A percentile compares a stretch with the other conserved stretches of the same genome.
Conservation (phyloP, 2,888 invertebrate genomes). For the Zelleria hepariella region DNA sequence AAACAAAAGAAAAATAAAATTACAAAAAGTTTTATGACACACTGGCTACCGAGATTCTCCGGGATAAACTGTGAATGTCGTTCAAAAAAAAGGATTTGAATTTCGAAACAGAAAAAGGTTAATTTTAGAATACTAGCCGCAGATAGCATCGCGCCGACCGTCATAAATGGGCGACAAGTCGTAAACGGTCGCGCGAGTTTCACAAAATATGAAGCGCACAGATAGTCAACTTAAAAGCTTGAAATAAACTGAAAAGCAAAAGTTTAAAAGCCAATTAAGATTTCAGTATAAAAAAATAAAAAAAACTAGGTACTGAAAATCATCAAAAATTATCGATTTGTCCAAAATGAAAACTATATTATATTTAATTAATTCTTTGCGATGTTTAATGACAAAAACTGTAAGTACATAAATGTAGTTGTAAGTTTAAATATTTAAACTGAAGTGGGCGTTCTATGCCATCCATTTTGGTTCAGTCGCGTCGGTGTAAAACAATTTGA, state of each 20-base stretch:
- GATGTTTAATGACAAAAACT: no score
- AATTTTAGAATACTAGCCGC: slow-evolving; percentile 26
- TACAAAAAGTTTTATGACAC: background rate
- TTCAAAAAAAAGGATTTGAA: background rate
- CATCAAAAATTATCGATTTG: no score
- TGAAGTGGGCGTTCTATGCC: no score
- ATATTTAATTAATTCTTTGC: no score
- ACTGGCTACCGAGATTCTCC: background rate
- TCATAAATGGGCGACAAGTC: slow-evolving; percentile 52
- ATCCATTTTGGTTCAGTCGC: no score
- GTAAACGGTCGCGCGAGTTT: slow-evolving; percentile 34
- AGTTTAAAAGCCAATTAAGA: background rate
- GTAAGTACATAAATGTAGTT: no score
- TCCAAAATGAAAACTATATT: no score
- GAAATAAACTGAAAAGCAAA: background rate
- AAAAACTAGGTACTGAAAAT: no score
- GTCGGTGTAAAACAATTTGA: slow-evolving; percentile 66
- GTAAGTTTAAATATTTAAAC: no score
- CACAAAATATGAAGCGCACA: background rate
- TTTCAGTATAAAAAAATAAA: no score
- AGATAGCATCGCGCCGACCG: slow-evolving; percentile 27
- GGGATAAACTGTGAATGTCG: background rate
- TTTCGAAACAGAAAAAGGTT: slow-evolving; percentile 14
- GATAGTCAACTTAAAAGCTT: background rate
- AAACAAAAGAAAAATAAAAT: background rate